phyloP scores from a whole-genome alignment of 2,797 vertebrate genomes.

The Peromyscus nudipes region DNA sequence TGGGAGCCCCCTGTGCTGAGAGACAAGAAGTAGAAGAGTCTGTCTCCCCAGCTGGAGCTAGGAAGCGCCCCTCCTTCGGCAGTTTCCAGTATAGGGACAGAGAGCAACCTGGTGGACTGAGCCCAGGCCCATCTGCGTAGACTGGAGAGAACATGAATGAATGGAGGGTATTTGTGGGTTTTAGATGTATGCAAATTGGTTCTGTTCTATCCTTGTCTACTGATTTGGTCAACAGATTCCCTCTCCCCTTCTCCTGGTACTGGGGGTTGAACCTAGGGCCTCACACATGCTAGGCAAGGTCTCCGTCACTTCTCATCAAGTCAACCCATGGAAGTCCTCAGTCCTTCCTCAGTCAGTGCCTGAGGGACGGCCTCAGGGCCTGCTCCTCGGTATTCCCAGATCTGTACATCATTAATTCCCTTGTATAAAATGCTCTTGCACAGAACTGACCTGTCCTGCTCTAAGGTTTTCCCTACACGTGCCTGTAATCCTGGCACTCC shows the following conservation, averaged over 20 bases:
- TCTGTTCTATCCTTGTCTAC: neutral
- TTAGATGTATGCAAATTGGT: neutral
- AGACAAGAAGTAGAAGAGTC: neutral
- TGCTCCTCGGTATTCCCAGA: neutral
- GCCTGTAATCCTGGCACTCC: neutral
- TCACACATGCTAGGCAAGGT: neutral
- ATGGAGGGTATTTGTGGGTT: neutral
- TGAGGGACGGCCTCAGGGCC: neutral
- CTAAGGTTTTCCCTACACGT: neutral
- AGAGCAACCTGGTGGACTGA: neutral
- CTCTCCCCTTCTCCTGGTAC: neutral
- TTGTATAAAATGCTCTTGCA: neutral
- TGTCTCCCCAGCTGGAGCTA: neutral
- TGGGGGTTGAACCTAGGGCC: neutral
- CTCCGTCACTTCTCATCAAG: neutral
- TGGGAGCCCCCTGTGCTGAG: neutral
- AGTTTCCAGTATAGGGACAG: neutral
- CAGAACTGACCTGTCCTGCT: neutral
- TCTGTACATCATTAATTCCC: neutral
- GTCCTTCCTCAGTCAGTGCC: neutral
- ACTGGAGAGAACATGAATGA: neutral
- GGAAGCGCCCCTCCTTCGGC: neutral
- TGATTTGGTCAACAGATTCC: neutral
- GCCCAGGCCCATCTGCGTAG: neutral
- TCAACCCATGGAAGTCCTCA: neutral